These are phyloP conservation scores for Acanthosepion esculentum DNA, from an alignment of 2,888 invertebrate genomes.

Conservation along the genomic window DNA sequence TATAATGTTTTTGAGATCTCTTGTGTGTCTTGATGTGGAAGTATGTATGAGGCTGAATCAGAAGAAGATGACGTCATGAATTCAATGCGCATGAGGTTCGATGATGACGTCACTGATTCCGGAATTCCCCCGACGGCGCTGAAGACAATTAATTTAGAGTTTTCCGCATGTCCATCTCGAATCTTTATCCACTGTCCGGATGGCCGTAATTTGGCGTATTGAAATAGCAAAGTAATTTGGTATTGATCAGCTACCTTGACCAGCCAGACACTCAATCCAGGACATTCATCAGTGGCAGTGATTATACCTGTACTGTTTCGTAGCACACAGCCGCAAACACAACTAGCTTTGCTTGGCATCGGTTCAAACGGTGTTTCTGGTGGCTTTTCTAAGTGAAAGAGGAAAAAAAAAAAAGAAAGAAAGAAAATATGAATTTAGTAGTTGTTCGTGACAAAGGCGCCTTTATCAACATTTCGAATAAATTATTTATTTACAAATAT, in stretches of 20 bases:
- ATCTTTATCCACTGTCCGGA: slow-evolving; percentile 69
- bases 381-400: slow-evolving; percentile 58
- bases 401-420: not conserved
- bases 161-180: slow-evolving; percentile 62
- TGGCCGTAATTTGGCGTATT: slow-evolving; percentile 63
- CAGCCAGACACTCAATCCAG: slow-evolving; percentile 64
- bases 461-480: too few species aligned
- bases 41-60: slow-evolving; percentile 24
- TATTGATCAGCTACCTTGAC: slow-evolving; percentile 58
- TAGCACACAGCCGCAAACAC: slow-evolving; percentile 64
- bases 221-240: slow-evolving; percentile 64
- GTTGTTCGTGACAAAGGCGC: not conserved
- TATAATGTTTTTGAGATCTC: slow-evolving; percentile 52
- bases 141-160: slow-evolving; percentile 63
- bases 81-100: slow-evolving; percentile 67
- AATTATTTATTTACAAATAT: too few species aligned
- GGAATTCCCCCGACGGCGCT: slow-evolving; percentile 57
- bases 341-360: slow-evolving; percentile 55
- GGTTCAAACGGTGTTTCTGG: slow-evolving; percentile 56
- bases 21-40: not conserved
- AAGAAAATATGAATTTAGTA: not conserved
- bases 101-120: slow-evolving; percentile 60
- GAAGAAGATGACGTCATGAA: slow-evolving; percentile 59
- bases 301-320: slow-evolving; percentile 60
- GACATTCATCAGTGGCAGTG: slow-evolving; percentile 66